A percentile compares a stretch with the other conserved stretches of the same genome.
Conservation (phyloP, 2,888 invertebrate genomes). For the Stenurella melanura region DNA sequence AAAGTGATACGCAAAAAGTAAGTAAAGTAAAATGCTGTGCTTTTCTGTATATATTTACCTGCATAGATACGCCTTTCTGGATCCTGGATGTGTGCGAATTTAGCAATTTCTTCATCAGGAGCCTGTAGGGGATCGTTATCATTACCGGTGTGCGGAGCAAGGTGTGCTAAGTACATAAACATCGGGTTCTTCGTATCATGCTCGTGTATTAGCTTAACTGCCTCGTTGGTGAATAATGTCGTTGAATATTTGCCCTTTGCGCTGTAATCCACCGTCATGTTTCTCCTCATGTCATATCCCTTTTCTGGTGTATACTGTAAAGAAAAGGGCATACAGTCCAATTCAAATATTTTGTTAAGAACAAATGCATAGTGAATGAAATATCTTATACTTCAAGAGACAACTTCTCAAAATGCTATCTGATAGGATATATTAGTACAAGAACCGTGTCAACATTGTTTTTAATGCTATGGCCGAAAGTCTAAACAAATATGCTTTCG, state of each 20-base stretch:
- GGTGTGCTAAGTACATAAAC: conserved; percentile 82
- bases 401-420: no score
- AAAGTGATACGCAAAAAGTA: no score
- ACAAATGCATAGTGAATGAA: no score
- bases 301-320: conserved; percentile 69
- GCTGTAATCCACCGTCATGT: conserved; percentile 76
- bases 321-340: no score
- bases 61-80: conserved; percentile 81
- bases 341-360: no score
- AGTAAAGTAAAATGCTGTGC: no score
- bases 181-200: conserved; percentile 76
- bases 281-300: conserved; percentile 80
- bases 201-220: conserved; percentile 77
- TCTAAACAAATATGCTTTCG: no score
- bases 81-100: conserved; percentile 81
- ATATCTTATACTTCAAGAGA: no score
- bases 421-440: no score
- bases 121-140: conserved; percentile 81
- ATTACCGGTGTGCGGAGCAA: conserved; percentile 83
- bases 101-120: conserved; percentile 81
- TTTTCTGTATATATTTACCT: conserved; percentile 72
- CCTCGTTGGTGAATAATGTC: conserved; percentile 80
- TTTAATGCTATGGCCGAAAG: no score
- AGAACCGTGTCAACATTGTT: no score
- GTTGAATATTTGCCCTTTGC: conserved; percentile 79